Evolutionary conservation across 2,797 vertebrate genomes (phyloP).

Genomic region (Labroides dimidiatus): DNA sequence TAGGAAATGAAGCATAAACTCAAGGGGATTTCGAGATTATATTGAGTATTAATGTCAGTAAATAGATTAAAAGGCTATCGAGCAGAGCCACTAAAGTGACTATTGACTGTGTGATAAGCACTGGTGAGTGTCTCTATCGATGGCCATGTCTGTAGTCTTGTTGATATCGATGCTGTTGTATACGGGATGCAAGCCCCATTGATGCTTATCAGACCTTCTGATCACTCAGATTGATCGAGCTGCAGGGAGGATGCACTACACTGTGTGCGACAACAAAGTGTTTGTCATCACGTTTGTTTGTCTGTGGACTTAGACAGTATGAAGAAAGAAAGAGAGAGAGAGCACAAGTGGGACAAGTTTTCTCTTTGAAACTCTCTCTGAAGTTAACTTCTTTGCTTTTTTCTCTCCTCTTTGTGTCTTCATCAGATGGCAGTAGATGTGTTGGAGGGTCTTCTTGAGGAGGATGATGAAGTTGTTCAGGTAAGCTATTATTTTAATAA

Average conservation of each 20-base stretch:
- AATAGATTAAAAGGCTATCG: constrained; percentile 66
- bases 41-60: constrained; percentile 47
- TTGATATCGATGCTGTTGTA: constrained; percentile 66
- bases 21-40: constrained; percentile 23
- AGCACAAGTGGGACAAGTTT: neutral
- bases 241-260: constrained; percentile 44
- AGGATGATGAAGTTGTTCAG: constrained; percentile 89
- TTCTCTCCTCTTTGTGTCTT: neutral
- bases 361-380: too few species aligned
- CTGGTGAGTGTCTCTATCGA: constrained; percentile 71
- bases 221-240: constrained; percentile 65
- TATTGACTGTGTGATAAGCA: constrained; percentile 74
- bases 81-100: constrained; percentile 51
- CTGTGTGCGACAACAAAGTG: neutral
- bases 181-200: constrained; percentile 44
- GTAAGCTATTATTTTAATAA: constrained; percentile 62
- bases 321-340: too few species aligned
- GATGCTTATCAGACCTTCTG: constrained; percentile 64
- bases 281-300: constrained; percentile 10
- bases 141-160: constrained; percentile 66
- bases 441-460: constrained; percentile 86
- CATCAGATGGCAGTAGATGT: constrained; percentile 83
- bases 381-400: neutral
- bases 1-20: neutral
- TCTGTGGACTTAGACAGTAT: neutral